These are phyloP conservation scores for Amphipyra tragopoginis DNA, from an alignment of 2,888 invertebrate genomes.

Conservation along the genomic window DNA sequence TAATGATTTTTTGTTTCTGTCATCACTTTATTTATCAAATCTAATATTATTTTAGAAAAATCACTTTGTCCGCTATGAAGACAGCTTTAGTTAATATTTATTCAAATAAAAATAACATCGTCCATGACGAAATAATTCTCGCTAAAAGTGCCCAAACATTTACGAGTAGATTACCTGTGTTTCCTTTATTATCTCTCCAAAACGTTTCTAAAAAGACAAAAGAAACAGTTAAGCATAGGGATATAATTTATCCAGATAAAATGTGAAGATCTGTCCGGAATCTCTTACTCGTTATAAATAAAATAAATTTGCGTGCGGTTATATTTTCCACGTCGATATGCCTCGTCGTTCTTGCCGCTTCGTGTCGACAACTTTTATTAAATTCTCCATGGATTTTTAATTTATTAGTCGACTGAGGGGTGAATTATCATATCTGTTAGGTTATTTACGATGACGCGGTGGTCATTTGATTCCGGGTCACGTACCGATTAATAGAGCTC, in stretches of 20 bases:
- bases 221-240: conserved; percentile 4
- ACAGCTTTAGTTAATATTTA: too few species aligned
- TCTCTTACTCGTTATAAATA: conserved; percentile 35
- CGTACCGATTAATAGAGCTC: conserved; percentile 71
- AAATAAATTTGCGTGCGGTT: conserved; percentile 42
- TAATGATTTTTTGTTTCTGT: too few species aligned
- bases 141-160: too few species aligned
- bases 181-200: not conserved
- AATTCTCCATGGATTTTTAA: conserved; percentile 55
- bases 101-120: too few species aligned
- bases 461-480: conserved; percentile 71
- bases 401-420: conserved; percentile 54
- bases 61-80: too few species aligned
- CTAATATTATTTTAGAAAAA: too few species aligned
- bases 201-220: conserved; percentile 21
- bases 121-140: too few species aligned
- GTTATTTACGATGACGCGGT: conserved; percentile 56
- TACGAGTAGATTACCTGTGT: too few species aligned
- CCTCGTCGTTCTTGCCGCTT: conserved; percentile 12
- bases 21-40: too few species aligned
- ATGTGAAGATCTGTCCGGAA: conserved; percentile 23
- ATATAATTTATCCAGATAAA: conserved; percentile 22
- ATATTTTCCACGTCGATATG: conserved; percentile 37
- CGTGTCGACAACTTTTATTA: conserved; percentile 49
- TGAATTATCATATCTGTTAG: conserved; percentile 63